Evolutionary conservation across 2,888 invertebrate species (phyloP), one percentile per base, ranked within the genome.

Genomic region (Bimastos eiseni): DNA sequence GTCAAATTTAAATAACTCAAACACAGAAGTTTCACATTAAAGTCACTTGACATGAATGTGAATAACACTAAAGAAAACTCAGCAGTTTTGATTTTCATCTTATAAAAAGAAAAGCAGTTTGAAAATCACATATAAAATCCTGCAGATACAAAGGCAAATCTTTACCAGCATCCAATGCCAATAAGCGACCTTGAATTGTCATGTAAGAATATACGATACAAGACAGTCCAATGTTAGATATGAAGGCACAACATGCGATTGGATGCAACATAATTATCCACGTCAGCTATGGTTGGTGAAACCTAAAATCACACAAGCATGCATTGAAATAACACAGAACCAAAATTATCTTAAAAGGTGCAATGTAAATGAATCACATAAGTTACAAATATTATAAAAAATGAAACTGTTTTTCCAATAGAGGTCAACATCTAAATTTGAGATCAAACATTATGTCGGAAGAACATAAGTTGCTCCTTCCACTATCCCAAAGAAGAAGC

Each of bases 141-240:
- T 70, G 70, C 70, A 70, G 70, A 70, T 70, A 70, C n/a, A 70
- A 70, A 70, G 70, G 70, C 70, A 70, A 70, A 70, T n/a, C n/a
- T 70, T 70, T 70, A 70, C 70, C 70, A 70, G 70, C 70, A 70
- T 70, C 30, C 30, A 70, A n/a, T 70, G 70, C 70, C n/a, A 70
- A 70, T 70, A 70, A 70, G n/a, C 70, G n/a, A 70, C n/a, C 30
- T 70, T 70, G 70, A 70, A 37, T 38, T 36, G 37, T 88, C 38
- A 33, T 88, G 88, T 37, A 38, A 38, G 24, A 34, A 88, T 38
- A 36, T 88, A 37, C 24, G 24, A 38, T 38, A 88, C 38, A n/a
- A 88, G 88, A 11, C 88, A 34, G 34, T 49, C 8, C 36, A 30
- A 38, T n/a, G 34, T 86, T 86, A 24, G 34, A 36, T 86, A 30